Evolutionary conservation across 2,113 vertebrate species (phyloP).

Genomic region (Stictonetta naevosa): DNA sequence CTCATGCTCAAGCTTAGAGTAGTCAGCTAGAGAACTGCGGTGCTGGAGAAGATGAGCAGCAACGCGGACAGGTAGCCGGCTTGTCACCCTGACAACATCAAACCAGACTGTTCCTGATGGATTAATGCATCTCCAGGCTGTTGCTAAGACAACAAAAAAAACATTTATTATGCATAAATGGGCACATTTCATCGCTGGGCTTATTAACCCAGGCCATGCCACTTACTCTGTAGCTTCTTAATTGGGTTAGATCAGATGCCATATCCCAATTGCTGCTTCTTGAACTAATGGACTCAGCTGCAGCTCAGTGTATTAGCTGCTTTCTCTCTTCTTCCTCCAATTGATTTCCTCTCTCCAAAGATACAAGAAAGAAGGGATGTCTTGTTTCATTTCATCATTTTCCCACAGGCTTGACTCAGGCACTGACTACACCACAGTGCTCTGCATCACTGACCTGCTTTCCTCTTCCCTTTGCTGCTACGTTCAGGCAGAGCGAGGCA

Average conservation of each 20-base stretch:
- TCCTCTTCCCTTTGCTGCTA: neutral
- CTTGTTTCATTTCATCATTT: neutral
- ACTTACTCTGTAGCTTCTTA: neutral
- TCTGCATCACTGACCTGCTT: neutral
- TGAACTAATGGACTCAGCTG: neutral
- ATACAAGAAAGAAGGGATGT: neutral
- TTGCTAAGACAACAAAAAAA: constrained; percentile 55
- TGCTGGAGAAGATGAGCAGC: neutral
- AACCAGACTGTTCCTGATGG: neutral
- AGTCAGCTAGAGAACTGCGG: neutral
- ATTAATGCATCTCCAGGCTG: neutral
- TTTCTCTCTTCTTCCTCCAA: neutral
- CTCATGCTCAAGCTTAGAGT: neutral
- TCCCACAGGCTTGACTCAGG: neutral
- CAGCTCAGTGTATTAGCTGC: neutral
- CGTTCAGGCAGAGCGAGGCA: neutral
- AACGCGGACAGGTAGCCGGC: constrained; percentile 12
- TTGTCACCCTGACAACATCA: constrained; percentile 47
- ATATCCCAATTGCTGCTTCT: neutral
- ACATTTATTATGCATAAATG: neutral
- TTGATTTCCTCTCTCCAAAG: constrained; percentile 2
- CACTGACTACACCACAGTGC: neutral
- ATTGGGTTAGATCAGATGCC: neutral
- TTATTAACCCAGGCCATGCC: neutral
- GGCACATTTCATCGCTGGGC: neutral